A percentile compares a stretch with the other conserved stretches of the same genome.
Conservation (phyloP, 2,113 vertebrate species). For the Boulengeromyrus knoepffleri region DNA sequence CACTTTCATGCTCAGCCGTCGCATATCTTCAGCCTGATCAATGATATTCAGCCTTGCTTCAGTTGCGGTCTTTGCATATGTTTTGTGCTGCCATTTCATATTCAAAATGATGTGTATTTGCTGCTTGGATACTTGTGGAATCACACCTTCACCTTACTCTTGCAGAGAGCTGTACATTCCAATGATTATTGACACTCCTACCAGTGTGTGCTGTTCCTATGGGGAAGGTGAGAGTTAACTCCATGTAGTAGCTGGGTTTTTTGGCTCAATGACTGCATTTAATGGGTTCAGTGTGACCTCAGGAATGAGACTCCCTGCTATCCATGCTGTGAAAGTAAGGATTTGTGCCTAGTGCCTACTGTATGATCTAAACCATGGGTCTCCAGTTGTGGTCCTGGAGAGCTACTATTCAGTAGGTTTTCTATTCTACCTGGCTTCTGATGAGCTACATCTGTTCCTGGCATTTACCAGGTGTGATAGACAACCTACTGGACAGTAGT, state of each 20-base stretch:
- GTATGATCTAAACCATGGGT: too few species aligned
- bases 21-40: background rate
- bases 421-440: too few species aligned
- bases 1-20: background rate
- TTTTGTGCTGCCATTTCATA: background rate
- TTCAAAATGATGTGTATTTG: background rate
- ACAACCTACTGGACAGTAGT: too few species aligned
- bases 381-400: too few species aligned
- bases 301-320: background rate
- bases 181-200: background rate
- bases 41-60: background rate
- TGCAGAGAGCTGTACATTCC: background rate
- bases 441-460: too few species aligned
- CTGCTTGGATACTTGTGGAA: background rate
- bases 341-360: background rate
- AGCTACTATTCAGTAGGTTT: too few species aligned
- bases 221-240: background rate
- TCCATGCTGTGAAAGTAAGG: background rate
- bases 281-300: background rate
- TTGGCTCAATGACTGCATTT: background rate
- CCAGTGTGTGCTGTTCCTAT: background rate
- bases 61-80: too few species aligned
- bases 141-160: background rate
- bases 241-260: background rate
- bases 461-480: too few species aligned